Base-by-base conservation (phyloP, 2,113 vertebrate species). In the Ophiodon elongatus region DNA sequence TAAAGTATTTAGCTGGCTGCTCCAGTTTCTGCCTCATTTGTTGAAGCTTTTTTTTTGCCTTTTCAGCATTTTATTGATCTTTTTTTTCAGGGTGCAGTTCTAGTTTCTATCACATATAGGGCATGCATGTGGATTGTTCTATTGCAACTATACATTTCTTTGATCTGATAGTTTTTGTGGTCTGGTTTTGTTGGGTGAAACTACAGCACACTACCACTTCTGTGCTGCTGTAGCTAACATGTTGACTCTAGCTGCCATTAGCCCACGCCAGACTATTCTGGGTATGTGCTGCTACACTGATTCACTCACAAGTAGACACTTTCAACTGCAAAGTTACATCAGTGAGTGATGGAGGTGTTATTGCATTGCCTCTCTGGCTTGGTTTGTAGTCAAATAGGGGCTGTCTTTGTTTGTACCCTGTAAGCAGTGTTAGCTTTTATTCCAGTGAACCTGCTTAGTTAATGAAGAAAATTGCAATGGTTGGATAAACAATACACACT, bases 201-300 rank as follows among this genome's bases (percentile, higher is more conserved):
- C 52, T 80, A 63, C 63, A 89, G 66, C 54, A 59, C 79, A 57
- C 33, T 66, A 45, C 70, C 81, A 73, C 85, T 89, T 77, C 50
- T 88, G 65, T 86, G 82, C 91, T 82, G 84, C 91, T 89, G 85
- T 70, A 89, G 85, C 85, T 89, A 88, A 84, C 78, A 31, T 89
- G 82, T 90, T 91, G 85, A 91, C 90, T 90, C 80, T 84, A 89
- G 73, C 79, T 93, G 87, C 89, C 84, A 90, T 91, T 91, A 88
- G 86, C 90, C 90, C 92, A 92, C 86, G 87, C 91, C 65, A 80
- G 73, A 76, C 92, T 93, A 93, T 94, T 91, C 89, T 93, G 86
- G 88, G 89, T 84, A 37, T 83, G 79, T 82, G 73, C 88, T 69
- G 87, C 84, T 85, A 79, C 87, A 84, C 83, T 91, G 88, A 92